Evolutionary conservation across 2,113 vertebrate species (phyloP).

Genomic region (Austrofundulus limnaeus): DNA sequence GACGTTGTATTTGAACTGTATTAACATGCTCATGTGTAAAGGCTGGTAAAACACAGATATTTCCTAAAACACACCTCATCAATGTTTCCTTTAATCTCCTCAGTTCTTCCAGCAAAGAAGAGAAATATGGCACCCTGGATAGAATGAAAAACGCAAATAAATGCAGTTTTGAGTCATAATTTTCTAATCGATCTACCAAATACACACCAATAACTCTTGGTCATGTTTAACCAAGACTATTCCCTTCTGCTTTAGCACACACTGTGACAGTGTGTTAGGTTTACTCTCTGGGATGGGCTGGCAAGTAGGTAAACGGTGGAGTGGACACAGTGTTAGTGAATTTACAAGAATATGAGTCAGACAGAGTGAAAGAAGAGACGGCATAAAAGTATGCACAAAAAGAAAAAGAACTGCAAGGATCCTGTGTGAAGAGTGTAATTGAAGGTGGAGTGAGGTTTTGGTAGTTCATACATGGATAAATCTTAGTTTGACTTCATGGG

Average conservation of each 20-base stretch:
- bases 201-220: slow-evolving; percentile 5
- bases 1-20: neutral
- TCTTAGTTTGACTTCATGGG: too few species aligned
- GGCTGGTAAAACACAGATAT: too few species aligned
- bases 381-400: too few species aligned
- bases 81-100: slow-evolving; percentile 86
- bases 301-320: slow-evolving; percentile 54
- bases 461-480: too few species aligned
- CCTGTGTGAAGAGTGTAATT: neutral
- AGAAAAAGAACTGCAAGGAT: neutral
- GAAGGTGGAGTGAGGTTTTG: too few species aligned
- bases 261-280: slow-evolving; percentile 31
- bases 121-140: slow-evolving; percentile 84
- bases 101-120: slow-evolving; percentile 84
- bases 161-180: neutral
- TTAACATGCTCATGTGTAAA: too few species aligned
- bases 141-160: neutral
- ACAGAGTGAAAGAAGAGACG: neutral
- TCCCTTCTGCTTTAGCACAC: slow-evolving; percentile 18
- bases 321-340: slow-evolving; percentile 22
- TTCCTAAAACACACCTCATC: slow-evolving; percentile 82
- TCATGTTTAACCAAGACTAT: slow-evolving; percentile 34
- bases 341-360: slow-evolving; percentile 25
- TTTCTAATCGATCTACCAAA: neutral
- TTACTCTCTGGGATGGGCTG: slow-evolving; percentile 69